Conservation (phyloP, 2,888 invertebrate genomes). For the Cantharis lateralis region DNA sequence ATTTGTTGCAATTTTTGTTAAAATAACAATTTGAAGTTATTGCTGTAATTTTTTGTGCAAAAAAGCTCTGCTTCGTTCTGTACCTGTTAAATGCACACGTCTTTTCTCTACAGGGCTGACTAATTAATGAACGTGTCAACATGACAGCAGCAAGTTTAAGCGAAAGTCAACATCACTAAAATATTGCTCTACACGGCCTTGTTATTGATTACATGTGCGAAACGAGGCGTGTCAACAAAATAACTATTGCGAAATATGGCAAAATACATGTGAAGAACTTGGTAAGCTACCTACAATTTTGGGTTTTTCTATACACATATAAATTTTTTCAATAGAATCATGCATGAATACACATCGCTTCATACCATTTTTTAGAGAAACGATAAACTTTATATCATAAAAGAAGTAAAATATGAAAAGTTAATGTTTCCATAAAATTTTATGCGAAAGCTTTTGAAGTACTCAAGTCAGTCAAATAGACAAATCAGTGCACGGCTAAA, state of each 20-base stretch:
- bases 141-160: slow-evolving; percentile 36
- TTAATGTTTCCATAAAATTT: neutral
- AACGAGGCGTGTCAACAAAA: slow-evolving; percentile 25
- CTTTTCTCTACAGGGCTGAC: slow-evolving; percentile 26
- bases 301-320: neutral
- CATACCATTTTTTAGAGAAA: neutral
- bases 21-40: neutral
- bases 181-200: slow-evolving; percentile 28
- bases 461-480: neutral
- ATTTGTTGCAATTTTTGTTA: neutral
- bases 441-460: neutral
- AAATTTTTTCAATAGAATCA: slow-evolving; percentile 1
- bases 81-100: slow-evolving; percentile 22
- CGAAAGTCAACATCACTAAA: slow-evolving; percentile 34
- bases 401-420: neutral
- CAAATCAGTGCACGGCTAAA: neutral
- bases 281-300: neutral
- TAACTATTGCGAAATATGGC: slow-evolving; percentile 11
- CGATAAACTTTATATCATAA: neutral
- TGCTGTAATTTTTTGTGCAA: neutral
- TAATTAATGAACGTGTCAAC: slow-evolving; percentile 39
- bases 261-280: neutral
- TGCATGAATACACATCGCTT: slow-evolving; percentile 1
- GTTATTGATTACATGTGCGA: slow-evolving; percentile 30
- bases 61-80: neutral